phyloP scores from a whole-genome alignment of 2,113 vertebrate genomes.

The Actinemys pallida region DNA sequence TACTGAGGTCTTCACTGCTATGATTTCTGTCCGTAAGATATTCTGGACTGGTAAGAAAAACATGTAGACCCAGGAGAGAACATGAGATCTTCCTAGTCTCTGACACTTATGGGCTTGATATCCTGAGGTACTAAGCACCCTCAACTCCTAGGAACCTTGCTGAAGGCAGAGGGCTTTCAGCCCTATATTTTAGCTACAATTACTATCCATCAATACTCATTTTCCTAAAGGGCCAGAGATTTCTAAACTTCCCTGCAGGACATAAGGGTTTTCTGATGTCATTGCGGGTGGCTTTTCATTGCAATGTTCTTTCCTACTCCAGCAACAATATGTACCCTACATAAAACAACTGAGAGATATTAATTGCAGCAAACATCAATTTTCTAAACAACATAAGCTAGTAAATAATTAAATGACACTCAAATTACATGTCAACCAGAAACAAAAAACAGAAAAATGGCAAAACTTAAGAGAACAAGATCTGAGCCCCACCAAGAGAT shows the following conservation, averaged over 20 bases:
- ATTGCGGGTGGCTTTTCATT: rapidly evolving
- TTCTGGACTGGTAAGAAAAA: neutral
- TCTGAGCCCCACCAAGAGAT: neutral
- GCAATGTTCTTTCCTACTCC: neutral
- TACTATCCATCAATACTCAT: rapidly evolving
- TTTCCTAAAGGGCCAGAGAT: no score
- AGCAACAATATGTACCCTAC: neutral
- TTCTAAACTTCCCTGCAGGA: neutral
- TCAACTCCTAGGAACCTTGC: neutral
- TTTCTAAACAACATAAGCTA: neutral
- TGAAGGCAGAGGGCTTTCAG: neutral
- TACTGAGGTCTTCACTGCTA: rapidly evolving
- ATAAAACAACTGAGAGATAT: neutral
- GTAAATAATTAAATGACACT: neutral
- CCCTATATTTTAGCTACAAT: neutral
- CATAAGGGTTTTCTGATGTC: neutral
- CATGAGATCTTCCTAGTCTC: neutral
- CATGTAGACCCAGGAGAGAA: neutral
- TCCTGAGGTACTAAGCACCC: neutral
- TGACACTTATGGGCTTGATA: neutral
- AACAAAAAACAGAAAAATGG: neutral
- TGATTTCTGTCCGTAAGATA: rapidly evolving
- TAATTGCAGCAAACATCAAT: neutral
- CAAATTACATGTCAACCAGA: neutral
- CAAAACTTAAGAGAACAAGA: neutral